phyloP scores from a whole-genome alignment of 2,888 invertebrate genomes.

The Microctonus hyperodae region DNA sequence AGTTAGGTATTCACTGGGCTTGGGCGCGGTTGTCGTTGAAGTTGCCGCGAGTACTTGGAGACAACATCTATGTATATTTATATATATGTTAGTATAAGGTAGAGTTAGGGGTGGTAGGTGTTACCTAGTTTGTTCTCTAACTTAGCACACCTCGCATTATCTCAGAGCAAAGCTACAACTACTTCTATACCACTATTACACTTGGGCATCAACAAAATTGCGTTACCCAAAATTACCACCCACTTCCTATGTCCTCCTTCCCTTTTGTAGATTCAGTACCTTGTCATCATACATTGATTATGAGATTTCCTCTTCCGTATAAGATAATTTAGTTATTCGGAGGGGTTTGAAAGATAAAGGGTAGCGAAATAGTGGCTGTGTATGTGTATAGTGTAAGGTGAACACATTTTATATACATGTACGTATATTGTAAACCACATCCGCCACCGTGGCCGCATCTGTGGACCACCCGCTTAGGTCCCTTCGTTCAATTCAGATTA shows the following conservation, averaged over 20 bases:
- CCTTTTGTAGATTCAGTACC: not conserved
- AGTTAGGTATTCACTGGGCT: constrained; percentile 27
- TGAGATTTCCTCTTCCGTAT: constrained; percentile 2
- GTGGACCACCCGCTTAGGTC: constrained; percentile 53
- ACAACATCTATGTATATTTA: not conserved
- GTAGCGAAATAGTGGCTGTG: not conserved
- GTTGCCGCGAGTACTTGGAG: constrained; percentile 15
- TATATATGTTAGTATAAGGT: not conserved
- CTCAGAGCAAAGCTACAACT: constrained; percentile 3
- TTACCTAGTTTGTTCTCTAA: constrained; percentile 32
- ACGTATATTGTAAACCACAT: constrained; percentile 40
- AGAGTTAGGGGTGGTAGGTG: constrained; percentile 19
- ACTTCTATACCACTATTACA: not conserved
- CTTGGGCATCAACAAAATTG: not conserved
- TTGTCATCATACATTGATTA: constrained; percentile 6
- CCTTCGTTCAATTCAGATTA: not conserved
- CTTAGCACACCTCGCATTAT: constrained; percentile 31
- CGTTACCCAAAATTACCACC: not conserved
- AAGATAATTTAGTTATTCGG: not conserved
- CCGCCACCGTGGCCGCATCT: constrained; percentile 53
- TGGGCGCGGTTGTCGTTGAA: constrained; percentile 25
- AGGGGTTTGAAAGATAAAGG: not conserved
- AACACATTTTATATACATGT: not conserved
- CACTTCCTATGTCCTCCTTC: not conserved
- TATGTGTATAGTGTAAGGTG: not conserved